Evolutionary conservation across 2,797 vertebrate genomes (phyloP).

Genomic region (Darevskia nairensis): DNA sequence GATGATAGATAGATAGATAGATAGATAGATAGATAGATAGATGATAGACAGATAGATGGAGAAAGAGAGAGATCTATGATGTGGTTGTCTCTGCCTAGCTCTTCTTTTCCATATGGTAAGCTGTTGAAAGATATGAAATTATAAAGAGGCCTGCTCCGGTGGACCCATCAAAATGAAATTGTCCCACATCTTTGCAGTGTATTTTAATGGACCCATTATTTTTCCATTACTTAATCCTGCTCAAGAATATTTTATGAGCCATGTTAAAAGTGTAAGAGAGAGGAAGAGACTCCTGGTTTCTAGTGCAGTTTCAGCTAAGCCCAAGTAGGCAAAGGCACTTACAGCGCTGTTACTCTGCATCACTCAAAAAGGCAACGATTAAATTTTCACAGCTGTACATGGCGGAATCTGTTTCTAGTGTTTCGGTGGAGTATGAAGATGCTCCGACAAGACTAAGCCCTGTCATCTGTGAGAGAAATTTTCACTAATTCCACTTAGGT

Average conservation of each 20-base stretch:
- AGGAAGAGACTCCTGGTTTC: constrained; percentile 3
- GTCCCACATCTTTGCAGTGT: neutral
- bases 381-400: neutral
- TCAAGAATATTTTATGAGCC: constrained; percentile 22
- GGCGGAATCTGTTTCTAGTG: neutral
- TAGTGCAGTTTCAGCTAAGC: neutral
- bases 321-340: neutral
- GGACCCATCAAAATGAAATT: constrained; percentile 1
- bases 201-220: constrained; percentile 27
- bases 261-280: constrained; percentile 4
- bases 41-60: too few species aligned
- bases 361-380: neutral
- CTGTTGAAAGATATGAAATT: constrained; percentile 2
- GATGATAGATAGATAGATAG: neutral
- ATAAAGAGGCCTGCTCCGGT: neutral
- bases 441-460: neutral
- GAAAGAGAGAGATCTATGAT: neutral
- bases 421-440: neutral
- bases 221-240: constrained; percentile 16
- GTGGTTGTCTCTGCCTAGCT: neutral
- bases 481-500: neutral
- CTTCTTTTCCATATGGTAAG: neutral
- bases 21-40: neutral
- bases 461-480: neutral
- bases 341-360: neutral